A percentile compares a stretch with the other conserved stretches of the same genome.
These are phyloP conservation scores for Pararge aegeria DNA, from an alignment of 1,140 invertebrate species.

Conservation along the genomic window DNA sequence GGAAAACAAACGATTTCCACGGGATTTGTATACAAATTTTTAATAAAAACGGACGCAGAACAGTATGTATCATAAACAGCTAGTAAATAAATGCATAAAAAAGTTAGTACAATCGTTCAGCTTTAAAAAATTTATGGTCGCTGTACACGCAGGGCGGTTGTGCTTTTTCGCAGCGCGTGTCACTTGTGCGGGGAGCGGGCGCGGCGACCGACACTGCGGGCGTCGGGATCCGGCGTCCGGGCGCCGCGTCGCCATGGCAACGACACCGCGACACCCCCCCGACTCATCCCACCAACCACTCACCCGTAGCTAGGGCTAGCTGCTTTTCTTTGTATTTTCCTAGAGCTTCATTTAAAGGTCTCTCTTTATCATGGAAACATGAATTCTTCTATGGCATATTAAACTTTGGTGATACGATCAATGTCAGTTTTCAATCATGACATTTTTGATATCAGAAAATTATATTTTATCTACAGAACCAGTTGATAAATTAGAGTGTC, in stretches of 20 bases:
- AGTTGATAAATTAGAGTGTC: too few species aligned
- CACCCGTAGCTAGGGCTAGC: constrained; percentile 13
- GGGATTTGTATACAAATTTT: too few species aligned
- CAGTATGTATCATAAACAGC: not conserved
- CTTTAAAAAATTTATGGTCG: constrained; percentile 22
- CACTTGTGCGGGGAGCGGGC: constrained; percentile 79
- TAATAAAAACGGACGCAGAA: too few species aligned
- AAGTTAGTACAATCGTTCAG: not conserved
- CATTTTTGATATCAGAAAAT: too few species aligned
- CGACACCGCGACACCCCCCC: constrained; percentile 78
- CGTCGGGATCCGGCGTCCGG: constrained; percentile 79
- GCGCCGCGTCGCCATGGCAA: constrained; percentile 80
- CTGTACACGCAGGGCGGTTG: constrained; percentile 58
- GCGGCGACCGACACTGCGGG: constrained; percentile 82
- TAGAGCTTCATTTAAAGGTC: not conserved
- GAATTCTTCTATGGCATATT: too few species aligned
- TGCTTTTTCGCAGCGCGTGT: constrained; percentile 77
- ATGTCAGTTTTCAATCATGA: too few species aligned
- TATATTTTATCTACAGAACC: too few species aligned
- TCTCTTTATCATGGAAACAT: too few species aligned
- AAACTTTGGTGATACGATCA: too few species aligned
- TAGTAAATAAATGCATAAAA: not conserved
- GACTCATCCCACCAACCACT: constrained; percentile 10
- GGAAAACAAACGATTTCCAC: too few species aligned
- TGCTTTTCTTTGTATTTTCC: not conserved